Evolutionary conservation across 1,140 invertebrate genomes (phyloP).

Genomic region (Chelonus insularis): DNA sequence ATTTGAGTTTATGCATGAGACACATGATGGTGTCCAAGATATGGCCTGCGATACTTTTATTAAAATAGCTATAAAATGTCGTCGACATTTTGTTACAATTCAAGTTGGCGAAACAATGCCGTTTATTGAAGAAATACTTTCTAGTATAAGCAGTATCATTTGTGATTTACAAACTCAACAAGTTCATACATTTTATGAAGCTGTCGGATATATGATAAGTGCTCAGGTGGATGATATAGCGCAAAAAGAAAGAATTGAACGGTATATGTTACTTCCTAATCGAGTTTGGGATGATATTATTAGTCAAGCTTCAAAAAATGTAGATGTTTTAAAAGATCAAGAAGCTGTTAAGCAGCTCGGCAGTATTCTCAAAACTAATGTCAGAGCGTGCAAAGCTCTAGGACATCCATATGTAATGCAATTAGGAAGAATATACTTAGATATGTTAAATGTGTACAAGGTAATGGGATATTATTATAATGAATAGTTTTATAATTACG

Average conservation of each 20-base stretch:
- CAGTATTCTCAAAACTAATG: constrained; percentile 99
- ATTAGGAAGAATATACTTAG: constrained; percentile 94
- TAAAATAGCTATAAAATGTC: constrained; percentile 99
- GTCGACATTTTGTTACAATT: constrained; percentile 95
- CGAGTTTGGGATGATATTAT: constrained; percentile 99
- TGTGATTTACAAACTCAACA: constrained; percentile 98
- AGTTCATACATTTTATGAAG: constrained; percentile 99
- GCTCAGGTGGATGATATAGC: constrained; percentile 87
- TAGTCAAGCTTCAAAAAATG: constrained; percentile 94
- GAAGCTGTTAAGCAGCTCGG: constrained; percentile 96
- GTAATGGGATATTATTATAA: too few relatives aligned
- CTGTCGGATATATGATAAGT: constrained; percentile 98
- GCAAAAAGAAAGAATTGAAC: constrained; percentile 94
- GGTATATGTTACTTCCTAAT: constrained; percentile 97
- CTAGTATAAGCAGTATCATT: constrained; percentile 95
- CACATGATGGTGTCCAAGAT: constrained; percentile 98
- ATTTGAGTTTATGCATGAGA: constrained; percentile 99
- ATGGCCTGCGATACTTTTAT: constrained; percentile 99
- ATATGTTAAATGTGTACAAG: constrained; percentile 99
- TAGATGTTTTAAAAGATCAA: constrained; percentile 93
- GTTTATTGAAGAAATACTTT: constrained; percentile 98
- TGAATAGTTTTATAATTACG: too few relatives aligned
- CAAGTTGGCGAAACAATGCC: constrained; percentile 96
- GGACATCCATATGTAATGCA: constrained; percentile 96
- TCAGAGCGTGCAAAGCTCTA: constrained; percentile 95